These are phyloP conservation scores for Eucidaris tribuloides DNA, from an alignment of 35 echinoderm and acorn worm genomes.

Conservation along the genomic window DNA sequence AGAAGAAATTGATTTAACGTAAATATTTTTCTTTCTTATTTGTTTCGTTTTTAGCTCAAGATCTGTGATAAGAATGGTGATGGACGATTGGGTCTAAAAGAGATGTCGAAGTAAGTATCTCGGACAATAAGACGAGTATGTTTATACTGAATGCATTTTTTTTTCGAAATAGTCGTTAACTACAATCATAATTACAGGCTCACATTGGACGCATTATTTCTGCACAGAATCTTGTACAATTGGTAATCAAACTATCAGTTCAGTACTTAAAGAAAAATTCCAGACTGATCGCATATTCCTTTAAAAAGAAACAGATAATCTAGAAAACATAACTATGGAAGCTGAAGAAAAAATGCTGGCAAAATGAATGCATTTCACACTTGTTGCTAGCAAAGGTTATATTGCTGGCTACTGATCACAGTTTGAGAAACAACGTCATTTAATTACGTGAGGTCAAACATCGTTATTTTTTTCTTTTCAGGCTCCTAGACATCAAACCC, in stretches of 20 bases:
- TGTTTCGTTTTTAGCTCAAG: neutral
- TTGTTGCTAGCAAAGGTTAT: neutral
- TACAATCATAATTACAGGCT: neutral
- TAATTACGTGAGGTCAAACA: no score
- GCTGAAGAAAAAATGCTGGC: no score
- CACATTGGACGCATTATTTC: neutral
- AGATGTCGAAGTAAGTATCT: neutral
- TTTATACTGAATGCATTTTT: no score
- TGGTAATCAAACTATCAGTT: no score
- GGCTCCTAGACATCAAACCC: neutral
- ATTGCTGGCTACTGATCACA: neutral
- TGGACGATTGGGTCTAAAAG: neutral
- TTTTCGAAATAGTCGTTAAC: no score
- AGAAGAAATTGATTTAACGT: no score
- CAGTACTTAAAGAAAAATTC: no score
- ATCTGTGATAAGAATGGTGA: constrained; percentile 9
- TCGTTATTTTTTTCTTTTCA: neutral
- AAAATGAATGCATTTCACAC: neutral
- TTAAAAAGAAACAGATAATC: no score
- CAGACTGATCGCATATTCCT: no score
- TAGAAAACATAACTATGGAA: no score
- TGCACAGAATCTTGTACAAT: neutral
- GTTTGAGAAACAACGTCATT: no score
- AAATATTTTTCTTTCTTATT: neutral
- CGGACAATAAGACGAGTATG: no score